phyloP scores from a whole-genome alignment of 1,140 invertebrate species.

The Galleria mellonella region DNA sequence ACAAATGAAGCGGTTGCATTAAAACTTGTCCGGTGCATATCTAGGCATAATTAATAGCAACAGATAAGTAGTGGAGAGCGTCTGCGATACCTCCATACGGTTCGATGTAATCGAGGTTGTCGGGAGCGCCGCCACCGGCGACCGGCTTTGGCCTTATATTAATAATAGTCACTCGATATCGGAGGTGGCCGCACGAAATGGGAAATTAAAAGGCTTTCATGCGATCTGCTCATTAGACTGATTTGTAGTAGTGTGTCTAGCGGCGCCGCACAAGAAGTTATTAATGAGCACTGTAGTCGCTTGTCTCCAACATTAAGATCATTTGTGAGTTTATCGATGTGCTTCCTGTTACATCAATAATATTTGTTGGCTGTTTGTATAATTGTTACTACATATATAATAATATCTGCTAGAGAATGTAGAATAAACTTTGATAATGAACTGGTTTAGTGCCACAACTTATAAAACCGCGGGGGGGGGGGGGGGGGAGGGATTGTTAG shows the following conservation, averaged over 20 bases:
- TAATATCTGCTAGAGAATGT: no score
- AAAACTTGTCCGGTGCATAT: constrained; percentile 69
- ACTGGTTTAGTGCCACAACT: no score
- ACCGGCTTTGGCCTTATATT: constrained; percentile 50
- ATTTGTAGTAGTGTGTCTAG: constrained; percentile 45
- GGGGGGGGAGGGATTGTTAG: no score
- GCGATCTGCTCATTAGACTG: constrained; percentile 61
- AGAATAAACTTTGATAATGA: no score
- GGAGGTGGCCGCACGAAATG: constrained; percentile 52
- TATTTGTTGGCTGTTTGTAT: constrained; percentile 12
- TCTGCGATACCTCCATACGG: constrained; percentile 43
- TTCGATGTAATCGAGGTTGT: constrained; percentile 45
- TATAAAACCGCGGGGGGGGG: no score
- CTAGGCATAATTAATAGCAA: constrained; percentile 67
- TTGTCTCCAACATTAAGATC: constrained; percentile 34
- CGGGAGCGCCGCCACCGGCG: constrained; percentile 51
- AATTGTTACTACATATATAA: background rate
- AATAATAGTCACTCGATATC: constrained; percentile 64
- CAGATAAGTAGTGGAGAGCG: constrained; percentile 58
- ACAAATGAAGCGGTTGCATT: constrained; percentile 72
- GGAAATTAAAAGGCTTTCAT: constrained; percentile 72
- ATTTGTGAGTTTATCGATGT: constrained; percentile 37
- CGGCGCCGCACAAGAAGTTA: constrained; percentile 51
- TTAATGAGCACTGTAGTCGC: constrained; percentile 52
- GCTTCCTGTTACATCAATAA: constrained; percentile 1